phyloP scores from a whole-genome alignment of 2,113 vertebrate genomes.

The Microtus ochrogaster region DNA sequence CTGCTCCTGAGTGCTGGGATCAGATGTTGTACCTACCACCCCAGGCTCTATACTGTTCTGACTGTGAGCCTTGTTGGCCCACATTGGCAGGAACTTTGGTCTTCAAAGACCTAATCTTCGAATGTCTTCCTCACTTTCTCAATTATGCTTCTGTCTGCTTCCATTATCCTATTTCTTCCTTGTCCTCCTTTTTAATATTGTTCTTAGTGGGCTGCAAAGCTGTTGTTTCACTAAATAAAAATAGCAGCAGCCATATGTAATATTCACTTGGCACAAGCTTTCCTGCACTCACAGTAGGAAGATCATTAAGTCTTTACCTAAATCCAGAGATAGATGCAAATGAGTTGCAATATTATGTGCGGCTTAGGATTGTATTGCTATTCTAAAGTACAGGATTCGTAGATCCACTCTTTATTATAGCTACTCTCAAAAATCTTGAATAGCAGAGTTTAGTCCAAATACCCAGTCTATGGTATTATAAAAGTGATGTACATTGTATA shows the following conservation, averaged over 20 bases:
- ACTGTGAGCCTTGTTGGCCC: background rate
- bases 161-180: background rate
- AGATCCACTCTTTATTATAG: background rate
- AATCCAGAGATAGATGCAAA: background rate
- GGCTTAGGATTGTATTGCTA: background rate
- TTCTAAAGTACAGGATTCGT: background rate
- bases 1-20: background rate
- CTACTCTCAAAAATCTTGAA: background rate
- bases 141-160: constrained; percentile 19
- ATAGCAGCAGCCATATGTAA: background rate
- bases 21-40: background rate
- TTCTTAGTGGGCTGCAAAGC: background rate
- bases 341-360: background rate
- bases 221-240: background rate
- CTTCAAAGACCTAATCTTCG: constrained; percentile 40
- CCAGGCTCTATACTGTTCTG: background rate
- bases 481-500: background rate
- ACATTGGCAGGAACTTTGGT: constrained; percentile 45
- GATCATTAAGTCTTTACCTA: background rate
- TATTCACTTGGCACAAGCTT: background rate
- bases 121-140: background rate
- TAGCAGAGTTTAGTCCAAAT: background rate
- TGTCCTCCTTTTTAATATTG: background rate
- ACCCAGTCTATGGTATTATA: background rate
- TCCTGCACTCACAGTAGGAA: background rate